Evolutionary conservation across 2,888 invertebrate genomes (phyloP), one percentile per base, ranked within the genome.

Genomic region (Saturnia japonica): DNA sequence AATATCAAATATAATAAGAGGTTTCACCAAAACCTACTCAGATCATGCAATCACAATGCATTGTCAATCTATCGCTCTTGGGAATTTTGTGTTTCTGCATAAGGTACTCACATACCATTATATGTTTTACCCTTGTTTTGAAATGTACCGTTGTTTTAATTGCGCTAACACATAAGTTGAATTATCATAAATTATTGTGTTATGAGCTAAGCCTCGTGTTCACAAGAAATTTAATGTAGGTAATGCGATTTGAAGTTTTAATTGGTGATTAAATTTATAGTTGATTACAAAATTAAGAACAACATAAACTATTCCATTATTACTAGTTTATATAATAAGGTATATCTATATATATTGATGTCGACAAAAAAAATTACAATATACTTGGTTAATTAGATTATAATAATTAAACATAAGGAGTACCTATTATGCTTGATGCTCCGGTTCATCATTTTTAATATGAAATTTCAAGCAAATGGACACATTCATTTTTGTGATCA

Each of bases 1-100:
- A 90, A 90, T 82, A 88, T 83, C 88, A 89, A 87, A 87, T 87
- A 71, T 88, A 89, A 91, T 89, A 75, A 83, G 81, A 81, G 80
- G 85, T 84, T 87, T 79, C 76, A 75, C 78, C 74, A 82, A 87
- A 88, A 81, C 83, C 81, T 82, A 85, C 82, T 80, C 76, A 79
- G 80, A 78, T 85, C 82, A 73, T 81, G 80, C 78, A 82, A 86
- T 75, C 77, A 78, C 82, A 77, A 83, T 81, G 80, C 78, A 86
- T 86, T 88, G 87, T 87, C 85, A 86, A 85, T 85, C 77, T 78
- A 72, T 77, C 80, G 76, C 76, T 84, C 81, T 83, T 85, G 80
- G 78, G 83, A 86, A 85, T 80, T 75, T 82, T 82, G 85, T 84
- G 83, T 83, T 78, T 75, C 72, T 75, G 69, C 66, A 42, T 73